A percentile compares a stretch with the other conserved stretches of the same genome.
Evolutionary conservation across 2,888 invertebrate species (phyloP).

Genomic region (Melieria picta): DNA sequence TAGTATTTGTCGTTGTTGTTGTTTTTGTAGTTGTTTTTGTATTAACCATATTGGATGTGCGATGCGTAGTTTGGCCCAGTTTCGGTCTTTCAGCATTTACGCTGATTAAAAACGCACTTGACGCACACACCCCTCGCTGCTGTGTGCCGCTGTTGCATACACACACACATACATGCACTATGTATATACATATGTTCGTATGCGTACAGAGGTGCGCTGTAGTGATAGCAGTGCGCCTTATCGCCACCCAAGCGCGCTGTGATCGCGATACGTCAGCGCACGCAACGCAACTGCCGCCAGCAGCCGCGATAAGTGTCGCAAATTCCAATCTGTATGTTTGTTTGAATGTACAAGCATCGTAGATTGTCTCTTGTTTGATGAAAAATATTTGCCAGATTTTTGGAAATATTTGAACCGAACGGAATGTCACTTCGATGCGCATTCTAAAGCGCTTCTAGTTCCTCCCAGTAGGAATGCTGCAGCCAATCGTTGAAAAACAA

Average conservation of each 20-base stretch:
- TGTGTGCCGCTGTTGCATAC: conserved; percentile 17
- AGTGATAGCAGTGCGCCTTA: no score
- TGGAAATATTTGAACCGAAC: no score
- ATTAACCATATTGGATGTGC: not conserved
- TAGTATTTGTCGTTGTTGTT: no score
- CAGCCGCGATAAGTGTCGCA: not conserved
- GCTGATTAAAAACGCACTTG: conserved; percentile 39
- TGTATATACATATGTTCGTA: not conserved
- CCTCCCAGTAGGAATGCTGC: no score
- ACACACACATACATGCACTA: not conserved
- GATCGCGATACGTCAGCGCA: conserved; percentile 22
- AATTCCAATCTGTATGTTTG: not conserved
- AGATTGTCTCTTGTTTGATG: no score
- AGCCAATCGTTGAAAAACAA: no score
- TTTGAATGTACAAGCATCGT: no score
- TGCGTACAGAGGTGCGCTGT: not conserved
- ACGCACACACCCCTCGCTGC: conserved; percentile 32
- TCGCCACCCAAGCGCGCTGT: no score
- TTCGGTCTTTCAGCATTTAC: conserved; percentile 34
- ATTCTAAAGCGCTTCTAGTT: no score
- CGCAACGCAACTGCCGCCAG: conserved; percentile 2
- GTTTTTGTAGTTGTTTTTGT: not conserved
- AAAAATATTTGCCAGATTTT: no score
- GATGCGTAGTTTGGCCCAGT: conserved; percentile 50
- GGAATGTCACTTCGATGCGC: no score